A percentile compares a stretch with the other conserved stretches of the same genome.
Evolutionary conservation across 2,797 vertebrate genomes (phyloP).

Genomic region (Pachyuromys duprasi): DNA sequence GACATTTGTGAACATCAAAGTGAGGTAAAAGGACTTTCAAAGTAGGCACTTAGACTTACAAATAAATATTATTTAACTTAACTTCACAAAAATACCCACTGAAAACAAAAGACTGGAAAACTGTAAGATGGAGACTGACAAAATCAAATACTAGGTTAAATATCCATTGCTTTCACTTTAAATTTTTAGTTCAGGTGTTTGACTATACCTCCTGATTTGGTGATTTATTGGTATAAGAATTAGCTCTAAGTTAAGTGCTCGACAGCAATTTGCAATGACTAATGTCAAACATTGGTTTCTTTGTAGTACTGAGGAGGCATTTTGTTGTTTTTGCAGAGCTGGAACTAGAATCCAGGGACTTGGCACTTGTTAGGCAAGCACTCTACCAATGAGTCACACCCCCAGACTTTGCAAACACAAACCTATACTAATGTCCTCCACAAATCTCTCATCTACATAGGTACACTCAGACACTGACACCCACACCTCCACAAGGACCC

Average conservation of each 20-base stretch:
- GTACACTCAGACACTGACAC: constrained; percentile 61
- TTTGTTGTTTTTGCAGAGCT: neutral
- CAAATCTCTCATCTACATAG: constrained; percentile 39
- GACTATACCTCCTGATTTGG: constrained; percentile 6
- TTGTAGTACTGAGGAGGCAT: neutral
- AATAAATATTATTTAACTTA: constrained; percentile 1
- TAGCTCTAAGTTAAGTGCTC: neutral
- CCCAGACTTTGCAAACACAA: constrained; percentile 8
- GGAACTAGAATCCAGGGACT: neutral
- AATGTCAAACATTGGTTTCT: constrained; percentile 38
- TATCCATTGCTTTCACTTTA: constrained; percentile 32
- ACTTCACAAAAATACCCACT: constrained; percentile 6
- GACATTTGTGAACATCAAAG: neutral
- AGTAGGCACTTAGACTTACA: constrained; percentile 16
- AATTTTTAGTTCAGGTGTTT: constrained; percentile 40
- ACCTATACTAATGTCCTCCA: constrained; percentile 39
- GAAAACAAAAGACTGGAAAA: constrained; percentile 14
- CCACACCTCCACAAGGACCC: constrained; percentile 56
- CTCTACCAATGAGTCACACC: neutral
- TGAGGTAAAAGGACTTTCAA: constrained; percentile 43
- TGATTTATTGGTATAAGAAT: constrained; percentile 13
- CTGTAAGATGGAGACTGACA: neutral
- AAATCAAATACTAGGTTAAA: constrained; percentile 38
- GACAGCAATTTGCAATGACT: neutral
- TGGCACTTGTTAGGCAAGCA: neutral